Conservation (phyloP, 1,140 invertebrate genomes). For the Ganaspis sp. region DNA sequence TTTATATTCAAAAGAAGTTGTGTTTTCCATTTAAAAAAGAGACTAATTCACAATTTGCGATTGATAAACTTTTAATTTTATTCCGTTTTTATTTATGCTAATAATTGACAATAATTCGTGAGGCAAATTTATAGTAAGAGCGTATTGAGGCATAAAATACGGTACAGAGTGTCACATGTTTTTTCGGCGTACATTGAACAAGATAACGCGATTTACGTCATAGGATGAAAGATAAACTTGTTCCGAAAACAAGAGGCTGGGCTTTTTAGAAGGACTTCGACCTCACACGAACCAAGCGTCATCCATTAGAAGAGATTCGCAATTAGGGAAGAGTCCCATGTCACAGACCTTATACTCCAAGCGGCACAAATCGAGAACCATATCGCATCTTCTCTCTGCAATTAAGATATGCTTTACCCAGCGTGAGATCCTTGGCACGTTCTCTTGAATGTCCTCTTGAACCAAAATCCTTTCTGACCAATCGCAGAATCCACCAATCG, state of each 20-base stretch:
- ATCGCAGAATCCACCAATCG: conserved; percentile 53
- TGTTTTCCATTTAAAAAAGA: no score
- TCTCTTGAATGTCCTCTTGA: no score
- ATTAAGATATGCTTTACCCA: conserved; percentile 50
- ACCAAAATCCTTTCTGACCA: no score
- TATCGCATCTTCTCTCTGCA: conserved; percentile 46
- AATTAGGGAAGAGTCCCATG: conserved; percentile 37
- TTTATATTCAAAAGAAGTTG: no score
- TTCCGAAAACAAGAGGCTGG: conserved; percentile 26
- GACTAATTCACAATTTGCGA: no score
- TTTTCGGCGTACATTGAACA: neutral
- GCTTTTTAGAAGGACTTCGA: conserved; percentile 35
- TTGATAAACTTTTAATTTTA: no score
- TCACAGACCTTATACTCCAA: conserved; percentile 28
- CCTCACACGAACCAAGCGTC: conserved; percentile 37
- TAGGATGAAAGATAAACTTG: conserved; percentile 32
- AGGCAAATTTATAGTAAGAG: neutral
- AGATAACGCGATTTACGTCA: conserved; percentile 18
- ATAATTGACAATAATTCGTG: neutral
- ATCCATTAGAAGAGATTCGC: conserved; percentile 36
- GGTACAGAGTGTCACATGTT: neutral
- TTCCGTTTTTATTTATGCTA: no score
- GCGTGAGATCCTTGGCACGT: conserved; percentile 45
- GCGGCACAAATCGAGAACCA: conserved; percentile 46
- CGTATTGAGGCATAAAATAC: neutral